Evolutionary conservation across 2,113 vertebrate species (phyloP).

Genomic region (Tichodroma muraria): DNA sequence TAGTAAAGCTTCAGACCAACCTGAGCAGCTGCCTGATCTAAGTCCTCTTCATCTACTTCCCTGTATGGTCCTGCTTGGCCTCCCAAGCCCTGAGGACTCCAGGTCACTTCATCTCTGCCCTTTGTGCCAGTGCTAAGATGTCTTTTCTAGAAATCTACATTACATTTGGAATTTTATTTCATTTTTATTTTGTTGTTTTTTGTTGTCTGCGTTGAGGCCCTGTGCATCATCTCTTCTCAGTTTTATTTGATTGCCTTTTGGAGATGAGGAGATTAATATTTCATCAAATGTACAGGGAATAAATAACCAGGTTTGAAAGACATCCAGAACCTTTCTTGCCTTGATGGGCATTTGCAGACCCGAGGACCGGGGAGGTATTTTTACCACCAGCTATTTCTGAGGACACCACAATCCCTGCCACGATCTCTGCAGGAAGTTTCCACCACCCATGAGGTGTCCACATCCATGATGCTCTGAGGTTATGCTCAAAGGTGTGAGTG

Average conservation of each 20-base stretch:
- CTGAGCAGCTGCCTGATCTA: background rate
- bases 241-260: conserved; percentile 51
- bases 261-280: conserved; percentile 42
- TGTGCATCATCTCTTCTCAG: background rate
- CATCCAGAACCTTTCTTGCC: background rate
- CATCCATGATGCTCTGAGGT: background rate
- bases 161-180: background rate
- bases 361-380: background rate
- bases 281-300: background rate
- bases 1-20: background rate
- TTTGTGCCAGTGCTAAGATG: background rate
- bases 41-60: background rate
- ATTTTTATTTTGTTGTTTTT: background rate
- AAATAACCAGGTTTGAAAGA: conserved; percentile 31
- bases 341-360: background rate
- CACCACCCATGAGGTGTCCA: fast-evolving
- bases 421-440: background rate
- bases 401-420: background rate
- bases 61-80: background rate
- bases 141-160: background rate
- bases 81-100: background rate
- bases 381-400: background rate
- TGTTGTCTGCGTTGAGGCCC: background rate
- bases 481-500: background rate
- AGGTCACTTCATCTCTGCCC: background rate